Evolutionary conservation across 2,888 invertebrate genomes (phyloP).

Genomic region (Hydropsyche betteni): DNA sequence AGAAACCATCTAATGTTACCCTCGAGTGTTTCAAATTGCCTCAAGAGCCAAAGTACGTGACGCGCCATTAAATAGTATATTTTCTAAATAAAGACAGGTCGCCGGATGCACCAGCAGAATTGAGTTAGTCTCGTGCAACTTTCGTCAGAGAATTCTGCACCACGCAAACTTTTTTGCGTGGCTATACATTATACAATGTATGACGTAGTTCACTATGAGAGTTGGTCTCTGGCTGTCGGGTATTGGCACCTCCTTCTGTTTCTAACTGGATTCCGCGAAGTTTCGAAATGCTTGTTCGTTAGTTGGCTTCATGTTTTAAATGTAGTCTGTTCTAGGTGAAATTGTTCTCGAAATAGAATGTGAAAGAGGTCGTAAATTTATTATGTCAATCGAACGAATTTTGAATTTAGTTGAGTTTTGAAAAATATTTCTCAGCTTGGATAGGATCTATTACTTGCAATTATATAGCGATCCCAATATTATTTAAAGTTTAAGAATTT

Average conservation of each 20-base stretch:
- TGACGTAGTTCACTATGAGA: too few relatives aligned
- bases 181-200: background rate
- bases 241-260: too few relatives aligned
- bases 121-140: constrained; percentile 21
- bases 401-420: too few relatives aligned
- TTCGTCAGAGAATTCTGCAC: background rate
- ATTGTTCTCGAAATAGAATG: background rate
- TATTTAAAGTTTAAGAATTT: too few relatives aligned
- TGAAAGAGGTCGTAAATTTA: background rate
- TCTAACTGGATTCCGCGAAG: background rate
- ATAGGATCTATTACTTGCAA: too few relatives aligned
- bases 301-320: background rate
- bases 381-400: background rate
- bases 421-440: too few relatives aligned
- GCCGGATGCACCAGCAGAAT: background rate
- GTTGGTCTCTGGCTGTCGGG: background rate
- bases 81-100: too few relatives aligned
- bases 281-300: constrained; percentile 6
- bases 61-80: background rate
- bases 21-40: constrained; percentile 4
- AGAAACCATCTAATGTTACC: too few relatives aligned
- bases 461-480: too few relatives aligned
- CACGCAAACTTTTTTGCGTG: background rate
- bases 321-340: background rate
- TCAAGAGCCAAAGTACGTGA: background rate